A percentile compares a stretch with the other conserved stretches of the same genome.
Conservation (phyloP, 2,888 invertebrate genomes). For the Mycogona germanica region DNA sequence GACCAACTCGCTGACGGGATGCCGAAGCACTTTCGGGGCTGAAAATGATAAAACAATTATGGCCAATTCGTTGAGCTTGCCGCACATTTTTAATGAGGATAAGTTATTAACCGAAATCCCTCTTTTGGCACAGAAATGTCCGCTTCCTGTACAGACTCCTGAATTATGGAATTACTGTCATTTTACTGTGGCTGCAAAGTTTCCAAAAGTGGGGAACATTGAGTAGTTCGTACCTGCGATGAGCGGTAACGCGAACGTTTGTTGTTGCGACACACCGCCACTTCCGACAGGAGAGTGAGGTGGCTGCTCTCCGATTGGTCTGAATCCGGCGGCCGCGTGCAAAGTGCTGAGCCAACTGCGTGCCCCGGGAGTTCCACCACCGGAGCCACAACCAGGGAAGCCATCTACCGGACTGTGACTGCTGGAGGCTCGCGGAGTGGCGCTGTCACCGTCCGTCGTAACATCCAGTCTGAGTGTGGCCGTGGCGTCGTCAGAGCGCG, state of each 20-base stretch:
- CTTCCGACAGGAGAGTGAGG: too few species aligned
- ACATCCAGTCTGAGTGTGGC: not conserved
- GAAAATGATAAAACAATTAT: not conserved
- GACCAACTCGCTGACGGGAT: slow-evolving; percentile 4
- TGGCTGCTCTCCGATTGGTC: too few species aligned
- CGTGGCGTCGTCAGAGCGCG: slow-evolving; percentile 60
- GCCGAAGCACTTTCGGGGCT: not conserved
- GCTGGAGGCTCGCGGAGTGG: slow-evolving; percentile 21
- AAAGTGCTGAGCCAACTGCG: slow-evolving; percentile 2
- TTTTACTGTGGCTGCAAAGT: too few species aligned
- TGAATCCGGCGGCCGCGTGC: slow-evolving; percentile 9
- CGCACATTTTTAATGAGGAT: not conserved
- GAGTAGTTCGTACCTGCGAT: not conserved
- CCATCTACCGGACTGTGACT: slow-evolving; percentile 20
- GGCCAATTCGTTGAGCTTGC: too few species aligned
- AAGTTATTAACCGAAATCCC: too few species aligned
- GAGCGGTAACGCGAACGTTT: too few species aligned
- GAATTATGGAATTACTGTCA: too few species aligned
- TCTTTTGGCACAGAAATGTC: too few species aligned
- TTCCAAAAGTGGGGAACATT: too few species aligned
- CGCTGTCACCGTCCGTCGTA: slow-evolving; percentile 14
- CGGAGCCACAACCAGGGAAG: not conserved
- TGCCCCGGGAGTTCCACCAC: not conserved
- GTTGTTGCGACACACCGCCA: too few species aligned
- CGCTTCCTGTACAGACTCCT: too few species aligned